Base-by-base conservation (phyloP, 35 echinoderm and acorn worm species). In the Nesometra sesokonis region DNA sequence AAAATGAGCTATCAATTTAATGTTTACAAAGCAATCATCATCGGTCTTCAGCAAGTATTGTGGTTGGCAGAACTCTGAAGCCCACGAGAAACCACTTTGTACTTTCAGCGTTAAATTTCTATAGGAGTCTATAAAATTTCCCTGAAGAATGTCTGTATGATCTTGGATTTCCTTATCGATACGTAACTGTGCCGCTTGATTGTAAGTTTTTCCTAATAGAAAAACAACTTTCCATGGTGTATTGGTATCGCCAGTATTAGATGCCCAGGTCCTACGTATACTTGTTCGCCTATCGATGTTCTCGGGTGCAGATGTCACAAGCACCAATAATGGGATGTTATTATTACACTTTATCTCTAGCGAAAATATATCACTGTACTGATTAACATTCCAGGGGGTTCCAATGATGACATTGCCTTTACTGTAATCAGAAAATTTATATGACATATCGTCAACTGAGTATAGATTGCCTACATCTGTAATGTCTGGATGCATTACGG, bases 21-120 rank as follows among this genome's bases (percentile, higher is more conserved):
- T 86, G 36, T 93, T 99, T 0, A 94, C 93, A 80, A 99, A 99
- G 76, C 93, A 92, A 78, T 99, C 90, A 37, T 97, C 96, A 37
- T 92, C 90, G 4, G 93, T 92, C 92, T 99, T 99, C 23, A 99
- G 82, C 8, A 94, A 32, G 43, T 85, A 99, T 34, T 82, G 77
- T 32, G 96, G 89, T 67, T 86, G 90, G 82, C 96, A 99, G 77
- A 88, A 79, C 23, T 87, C 82, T 35, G 40, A 40, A 5, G 93
- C 88, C 96, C 96, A 99, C 5, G 38, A 86, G 5, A 99, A 46
- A 32, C 92, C 96, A 78, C 90, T 90, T 85, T 99, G 92, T 33
- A 99, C 96, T 92, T 99, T 99, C 0, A 92, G 30, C 19, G 96
- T 94, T 76, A 92, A 79, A 86, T 99, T 99, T 21, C 88, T 17